phyloP scores from a whole-genome alignment of 2,888 invertebrate species.

The Acleris sparsana region DNA sequence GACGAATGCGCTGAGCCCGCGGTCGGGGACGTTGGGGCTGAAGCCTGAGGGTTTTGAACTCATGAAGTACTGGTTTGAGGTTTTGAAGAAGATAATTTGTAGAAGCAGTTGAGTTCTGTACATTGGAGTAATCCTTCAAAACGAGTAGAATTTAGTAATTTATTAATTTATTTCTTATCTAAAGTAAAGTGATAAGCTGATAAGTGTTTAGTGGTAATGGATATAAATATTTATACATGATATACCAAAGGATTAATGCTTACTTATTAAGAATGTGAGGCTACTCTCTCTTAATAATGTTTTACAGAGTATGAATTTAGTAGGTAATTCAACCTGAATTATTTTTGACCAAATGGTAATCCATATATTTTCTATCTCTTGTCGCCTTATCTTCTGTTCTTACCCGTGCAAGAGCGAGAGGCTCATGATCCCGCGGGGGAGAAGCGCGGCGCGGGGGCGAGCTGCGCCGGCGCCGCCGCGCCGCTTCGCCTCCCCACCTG shows the following conservation, averaged over 20 bases:
- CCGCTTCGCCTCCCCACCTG: slow-evolving; percentile 79
- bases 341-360: too few species aligned
- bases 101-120: too few species aligned
- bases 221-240: not conserved
- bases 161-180: too few species aligned
- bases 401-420: slow-evolving; percentile 77
- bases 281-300: too few species aligned
- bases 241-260: not conserved
- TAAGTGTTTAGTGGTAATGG: too few species aligned
- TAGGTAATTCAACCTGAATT: not conserved
- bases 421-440: slow-evolving; percentile 76
- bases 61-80: not conserved
- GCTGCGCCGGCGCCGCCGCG: slow-evolving; percentile 83
- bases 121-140: too few species aligned
- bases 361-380: too few species aligned
- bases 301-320: too few species aligned
- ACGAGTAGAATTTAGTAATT: too few species aligned
- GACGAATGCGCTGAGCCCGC: slow-evolving; percentile 73
- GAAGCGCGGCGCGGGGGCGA: slow-evolving; percentile 83
- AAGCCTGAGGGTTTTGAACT: slow-evolving; percentile 54
- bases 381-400: slow-evolving; percentile 30
- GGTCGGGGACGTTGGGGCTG: slow-evolving; percentile 74
- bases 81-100: too few species aligned
- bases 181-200: too few species aligned
- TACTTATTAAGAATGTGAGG: too few species aligned